Percentiles rank a stretch among this genome's conserved stretches.
phyloP scores from a whole-genome alignment of 2,113 vertebrate species.

The Gallinago media region DNA sequence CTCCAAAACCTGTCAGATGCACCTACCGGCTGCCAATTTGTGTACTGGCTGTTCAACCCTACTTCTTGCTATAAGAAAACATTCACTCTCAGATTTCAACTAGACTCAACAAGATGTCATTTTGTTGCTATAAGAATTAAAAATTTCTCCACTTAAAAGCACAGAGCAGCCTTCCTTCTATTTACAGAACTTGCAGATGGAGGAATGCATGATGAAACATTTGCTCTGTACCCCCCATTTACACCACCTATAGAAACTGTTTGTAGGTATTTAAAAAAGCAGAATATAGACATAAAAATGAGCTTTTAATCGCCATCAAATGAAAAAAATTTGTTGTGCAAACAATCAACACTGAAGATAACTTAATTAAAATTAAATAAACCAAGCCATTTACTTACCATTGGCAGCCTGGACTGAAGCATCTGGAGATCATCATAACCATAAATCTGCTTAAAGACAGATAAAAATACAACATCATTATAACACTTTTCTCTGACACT shows the following conservation, averaged over 20 bases:
- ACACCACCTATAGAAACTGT: not conserved
- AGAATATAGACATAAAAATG: not conserved
- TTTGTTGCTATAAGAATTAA: not conserved
- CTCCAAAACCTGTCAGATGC: not conserved
- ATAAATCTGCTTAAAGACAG: conserved; percentile 88
- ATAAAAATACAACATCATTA: not conserved
- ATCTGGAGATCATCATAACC: conserved; percentile 98
- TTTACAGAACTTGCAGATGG: not conserved
- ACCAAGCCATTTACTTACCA: conserved; percentile 81
- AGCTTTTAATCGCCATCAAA: not conserved
- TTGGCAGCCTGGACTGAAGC: conserved; percentile 94
- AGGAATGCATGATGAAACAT: not conserved
- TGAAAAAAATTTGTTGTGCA: not conserved
- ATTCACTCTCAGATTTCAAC: not conserved
- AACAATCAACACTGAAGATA: not conserved
- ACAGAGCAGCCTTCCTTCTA: not conserved
- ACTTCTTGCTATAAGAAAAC: not conserved
- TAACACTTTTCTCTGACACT: not conserved
- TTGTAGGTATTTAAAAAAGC: not conserved
- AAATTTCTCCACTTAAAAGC: not conserved
- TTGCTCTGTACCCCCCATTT: not conserved
- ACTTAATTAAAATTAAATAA: not conserved
- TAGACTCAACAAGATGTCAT: not conserved
- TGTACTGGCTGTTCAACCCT: not conserved
- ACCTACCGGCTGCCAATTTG: not conserved